A percentile compares a stretch with the other conserved stretches of the same genome.
phyloP scores from a whole-genome alignment of 1,140 invertebrate species.

The Pseudomyrmex pallidus region DNA sequence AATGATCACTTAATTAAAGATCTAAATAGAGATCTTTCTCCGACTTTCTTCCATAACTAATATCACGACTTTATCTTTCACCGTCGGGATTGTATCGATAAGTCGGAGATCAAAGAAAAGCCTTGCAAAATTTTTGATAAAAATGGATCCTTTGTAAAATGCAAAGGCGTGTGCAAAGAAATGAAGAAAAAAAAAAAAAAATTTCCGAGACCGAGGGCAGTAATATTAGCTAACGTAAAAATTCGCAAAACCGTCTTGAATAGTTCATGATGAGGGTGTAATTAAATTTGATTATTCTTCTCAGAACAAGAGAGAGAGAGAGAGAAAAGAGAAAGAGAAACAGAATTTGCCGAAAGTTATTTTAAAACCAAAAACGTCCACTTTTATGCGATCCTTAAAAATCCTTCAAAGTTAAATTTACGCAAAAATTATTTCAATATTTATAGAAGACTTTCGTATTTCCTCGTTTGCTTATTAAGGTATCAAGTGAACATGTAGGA shows the following conservation, averaged over 20 bases:
- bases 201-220: not conserved
- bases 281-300: constrained; percentile 32
- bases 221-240: constrained; percentile 8
- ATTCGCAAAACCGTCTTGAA: constrained; percentile 38
- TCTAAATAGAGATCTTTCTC: not conserved
- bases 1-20: constrained; percentile 8
- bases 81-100: not conserved
- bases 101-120: constrained; percentile 5
- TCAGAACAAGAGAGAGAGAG: too few relatives aligned
- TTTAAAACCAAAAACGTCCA: too few relatives aligned
- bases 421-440: not conserved
- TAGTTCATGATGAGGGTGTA: not conserved
- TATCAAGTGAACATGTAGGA: constrained; percentile 12
- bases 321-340: too few relatives aligned
- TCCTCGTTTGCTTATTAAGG: constrained; percentile 37
- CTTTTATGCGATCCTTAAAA: not conserved
- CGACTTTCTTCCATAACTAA: constrained; percentile 19
- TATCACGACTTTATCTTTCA: constrained; percentile 21
- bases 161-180: not conserved
- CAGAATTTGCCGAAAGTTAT: too few relatives aligned
- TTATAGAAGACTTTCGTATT: not conserved
- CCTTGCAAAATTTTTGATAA: not conserved
- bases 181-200: constrained; percentile 9
- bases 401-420: not conserved
- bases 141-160: constrained; percentile 31